phyloP scores from a whole-genome alignment of 2,888 invertebrate species.

The Cantharis rustica region DNA sequence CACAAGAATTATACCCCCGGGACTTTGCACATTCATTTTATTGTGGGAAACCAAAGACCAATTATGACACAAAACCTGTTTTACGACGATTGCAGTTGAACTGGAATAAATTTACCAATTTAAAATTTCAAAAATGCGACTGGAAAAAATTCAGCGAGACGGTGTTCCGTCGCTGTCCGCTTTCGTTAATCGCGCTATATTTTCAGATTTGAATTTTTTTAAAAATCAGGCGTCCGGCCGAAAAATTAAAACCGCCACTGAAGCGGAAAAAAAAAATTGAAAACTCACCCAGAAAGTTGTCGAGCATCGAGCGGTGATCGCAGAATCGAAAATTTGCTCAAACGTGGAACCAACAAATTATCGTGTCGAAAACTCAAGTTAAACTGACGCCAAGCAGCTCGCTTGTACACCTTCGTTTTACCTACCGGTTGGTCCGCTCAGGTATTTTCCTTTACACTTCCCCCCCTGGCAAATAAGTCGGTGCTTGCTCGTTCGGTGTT shows the following conservation, averaged over 20 bases:
- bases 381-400: slow-evolving; percentile 1
- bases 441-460: slow-evolving; percentile 2
- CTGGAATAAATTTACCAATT: not conserved
- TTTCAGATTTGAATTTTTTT: not conserved
- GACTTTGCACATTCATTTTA: slow-evolving; percentile 2
- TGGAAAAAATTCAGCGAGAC: not conserved
- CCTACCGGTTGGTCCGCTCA: slow-evolving; percentile 3
- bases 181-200: no score
- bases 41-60: slow-evolving; percentile 3
- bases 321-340: not conserved
- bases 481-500: not conserved
- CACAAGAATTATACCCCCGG: not conserved
- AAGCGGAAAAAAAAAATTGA: not conserved
- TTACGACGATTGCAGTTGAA: not conserved
- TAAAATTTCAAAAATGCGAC: not conserved
- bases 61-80: slow-evolving; percentile 5
- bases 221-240: no score
- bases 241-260: not conserved
- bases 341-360: not conserved
- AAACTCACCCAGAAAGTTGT: not conserved
- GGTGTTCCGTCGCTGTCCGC: not conserved
- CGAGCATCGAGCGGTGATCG: no score
- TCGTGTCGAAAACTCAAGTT: not conserved
- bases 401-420: slow-evolving; percentile 2
- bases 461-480: slow-evolving; percentile 4